These are phyloP conservation scores for Acleris literana DNA, from an alignment of 2,888 invertebrate genomes.

Conservation along the genomic window DNA sequence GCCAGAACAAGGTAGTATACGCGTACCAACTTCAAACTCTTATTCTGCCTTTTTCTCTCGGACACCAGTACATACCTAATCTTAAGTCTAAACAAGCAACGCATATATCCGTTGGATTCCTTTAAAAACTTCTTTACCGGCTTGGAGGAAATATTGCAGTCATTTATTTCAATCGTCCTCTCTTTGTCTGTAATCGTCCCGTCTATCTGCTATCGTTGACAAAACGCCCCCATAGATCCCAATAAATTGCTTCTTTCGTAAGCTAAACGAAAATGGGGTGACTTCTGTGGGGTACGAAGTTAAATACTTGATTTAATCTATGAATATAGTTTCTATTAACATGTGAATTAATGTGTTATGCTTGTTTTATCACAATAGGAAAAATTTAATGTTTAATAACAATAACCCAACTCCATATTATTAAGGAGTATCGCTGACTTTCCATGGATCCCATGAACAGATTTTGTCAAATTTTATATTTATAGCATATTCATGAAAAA, in stretches of 20 bases:
- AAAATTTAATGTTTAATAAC: no score
- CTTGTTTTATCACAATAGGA: no score
- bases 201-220: constrained; percentile 25
- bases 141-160: constrained; percentile 23
- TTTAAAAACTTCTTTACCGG: constrained; percentile 15
- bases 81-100: no score
- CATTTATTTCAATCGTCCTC: constrained; percentile 33
- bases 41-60: no score
- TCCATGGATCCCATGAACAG: no score
- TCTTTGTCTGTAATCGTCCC: constrained; percentile 26
- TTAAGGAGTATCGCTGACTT: no score
- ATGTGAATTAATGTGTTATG: no score
- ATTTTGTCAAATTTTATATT: no score
- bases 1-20: no score
- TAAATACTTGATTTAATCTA: neutral
- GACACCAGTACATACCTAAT: neutral
- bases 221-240: constrained; percentile 27
- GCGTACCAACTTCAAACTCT: no score
- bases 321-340: neutral
- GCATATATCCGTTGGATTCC: constrained; percentile 10
- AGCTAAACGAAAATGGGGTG: constrained; percentile 8
- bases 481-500: no score
- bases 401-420: no score
- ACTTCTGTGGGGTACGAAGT: neutral
- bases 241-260: constrained; percentile 21